Evolutionary conservation across 1,140 invertebrate genomes (phyloP), one percentile per base, ranked within the genome.

Genomic region (Chelonus insularis): DNA sequence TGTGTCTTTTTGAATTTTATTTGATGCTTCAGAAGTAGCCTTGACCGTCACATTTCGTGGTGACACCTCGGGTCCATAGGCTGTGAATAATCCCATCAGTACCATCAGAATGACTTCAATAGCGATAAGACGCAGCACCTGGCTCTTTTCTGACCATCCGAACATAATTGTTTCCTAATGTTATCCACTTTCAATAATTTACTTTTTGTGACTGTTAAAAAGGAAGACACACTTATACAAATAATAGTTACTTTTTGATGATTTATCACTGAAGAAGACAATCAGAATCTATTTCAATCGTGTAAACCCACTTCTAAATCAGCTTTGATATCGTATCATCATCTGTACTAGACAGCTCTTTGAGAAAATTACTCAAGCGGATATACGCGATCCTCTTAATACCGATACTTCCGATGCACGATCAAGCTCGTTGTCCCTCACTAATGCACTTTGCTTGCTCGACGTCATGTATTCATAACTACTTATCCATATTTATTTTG

Each of bases 351-450:
- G 16, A 18, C 4, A 43, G 16, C 41, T 43, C 18, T 43, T 16
- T 39, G 9, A 43, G n/a, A 43, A 74, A 75, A 75, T 77, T 72
- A 72, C 75, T 70, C 77, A 62, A 72, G 70, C 74, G 77, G 75
- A 77, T 77, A 74, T 72, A 71, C 71, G 68, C 73, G 67, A 76
- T 79, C 74, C 72, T 59, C 69, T 74, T 73, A 71, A 72, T 72
- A 65, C 18, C 43, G 43, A 41, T 55, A 32, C 67, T 60, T 60
- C 48, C 58, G 36, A 52, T 60, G 34, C 36, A 56, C 23, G 52
- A 55, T 55, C 52, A 21, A 36, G 39, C 55, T 45, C 54, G 51
- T 43, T 12, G 59, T 55, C 37, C 39, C 50, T 60, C 58, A 21
- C 48, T 54, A 43, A 18, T 60, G 14, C 36, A 20, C 37, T 45